These are phyloP conservation scores for Callitettix versicolor DNA, from an alignment of 1,140 invertebrate genomes.

Conservation along the genomic window DNA sequence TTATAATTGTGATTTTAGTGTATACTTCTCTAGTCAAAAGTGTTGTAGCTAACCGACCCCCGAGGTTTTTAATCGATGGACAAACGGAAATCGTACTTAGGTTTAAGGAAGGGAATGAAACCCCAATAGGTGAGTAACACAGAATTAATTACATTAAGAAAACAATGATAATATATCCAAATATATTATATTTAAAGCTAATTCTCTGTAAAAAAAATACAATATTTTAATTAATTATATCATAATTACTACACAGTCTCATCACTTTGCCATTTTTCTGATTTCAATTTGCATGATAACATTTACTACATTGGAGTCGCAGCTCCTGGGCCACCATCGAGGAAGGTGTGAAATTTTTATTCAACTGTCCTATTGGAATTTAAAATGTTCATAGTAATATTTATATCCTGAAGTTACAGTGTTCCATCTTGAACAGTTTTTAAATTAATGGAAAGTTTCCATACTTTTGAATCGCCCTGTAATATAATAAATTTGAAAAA, in stretches of 20 bases:
- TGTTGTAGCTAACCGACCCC: conserved; percentile 51
- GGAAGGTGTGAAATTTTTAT: too few species aligned
- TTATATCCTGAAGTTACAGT: too few species aligned
- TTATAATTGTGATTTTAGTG: conserved; percentile 1
- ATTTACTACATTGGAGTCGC: too few species aligned
- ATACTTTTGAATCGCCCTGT: too few species aligned
- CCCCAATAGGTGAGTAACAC: conserved; percentile 60
- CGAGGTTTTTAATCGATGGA: conserved; percentile 71
- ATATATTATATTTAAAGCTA: background rate
- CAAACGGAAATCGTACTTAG: conserved; percentile 81
- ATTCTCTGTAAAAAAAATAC: background rate
- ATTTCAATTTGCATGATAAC: too few species aligned
- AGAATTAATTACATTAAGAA: background rate
- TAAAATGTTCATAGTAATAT: too few species aligned
- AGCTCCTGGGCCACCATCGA: too few species aligned
- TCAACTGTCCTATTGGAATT: too few species aligned
- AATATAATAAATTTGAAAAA: too few species aligned
- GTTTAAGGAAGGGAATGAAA: conserved; percentile 76
- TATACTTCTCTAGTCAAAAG: background rate
- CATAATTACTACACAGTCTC: background rate
- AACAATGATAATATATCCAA: background rate
- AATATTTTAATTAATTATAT: background rate
- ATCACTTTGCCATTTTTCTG: background rate
- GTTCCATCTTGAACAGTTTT: too few species aligned
- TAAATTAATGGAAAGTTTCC: too few species aligned